Evolutionary conservation across 1,140 invertebrate genomes (phyloP).

Genomic region (Coptotermes formosanus): DNA sequence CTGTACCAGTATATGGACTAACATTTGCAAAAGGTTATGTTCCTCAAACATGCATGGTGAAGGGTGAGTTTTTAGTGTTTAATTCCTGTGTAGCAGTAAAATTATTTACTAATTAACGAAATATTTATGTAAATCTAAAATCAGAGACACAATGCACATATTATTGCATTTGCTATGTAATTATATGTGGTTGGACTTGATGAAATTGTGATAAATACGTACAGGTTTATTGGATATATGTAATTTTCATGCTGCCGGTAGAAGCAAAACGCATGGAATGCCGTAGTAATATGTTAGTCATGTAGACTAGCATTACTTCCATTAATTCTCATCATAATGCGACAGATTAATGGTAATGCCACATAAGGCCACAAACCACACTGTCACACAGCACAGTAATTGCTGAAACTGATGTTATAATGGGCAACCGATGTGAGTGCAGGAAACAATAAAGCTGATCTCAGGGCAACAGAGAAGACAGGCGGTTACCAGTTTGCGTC

Average conservation of each 20-base stretch:
- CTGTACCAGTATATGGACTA: too few relatives aligned
- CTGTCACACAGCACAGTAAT: neutral
- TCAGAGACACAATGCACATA: neutral
- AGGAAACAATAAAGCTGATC: neutral
- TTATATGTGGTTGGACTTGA: neutral
- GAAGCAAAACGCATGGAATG: neutral
- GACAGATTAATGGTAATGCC: neutral
- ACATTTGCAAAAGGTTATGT: neutral
- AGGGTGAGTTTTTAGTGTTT: neutral
- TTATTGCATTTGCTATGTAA: neutral
- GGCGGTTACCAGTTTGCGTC: too few relatives aligned
- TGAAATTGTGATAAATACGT: neutral
- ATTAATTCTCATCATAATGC: slow-evolving; percentile 17
- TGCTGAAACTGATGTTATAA: neutral
- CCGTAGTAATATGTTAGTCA: neutral
- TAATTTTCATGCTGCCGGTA: neutral
- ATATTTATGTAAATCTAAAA: neutral
- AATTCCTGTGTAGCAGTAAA: neutral
- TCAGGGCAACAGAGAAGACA: too few relatives aligned
- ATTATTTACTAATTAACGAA: neutral
- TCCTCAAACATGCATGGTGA: neutral
- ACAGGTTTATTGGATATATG: neutral
- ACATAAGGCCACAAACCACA: neutral
- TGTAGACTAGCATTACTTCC: neutral
- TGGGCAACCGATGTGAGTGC: neutral